phyloP scores from a whole-genome alignment of 2,797 vertebrate genomes.

The Mareca penelope region DNA sequence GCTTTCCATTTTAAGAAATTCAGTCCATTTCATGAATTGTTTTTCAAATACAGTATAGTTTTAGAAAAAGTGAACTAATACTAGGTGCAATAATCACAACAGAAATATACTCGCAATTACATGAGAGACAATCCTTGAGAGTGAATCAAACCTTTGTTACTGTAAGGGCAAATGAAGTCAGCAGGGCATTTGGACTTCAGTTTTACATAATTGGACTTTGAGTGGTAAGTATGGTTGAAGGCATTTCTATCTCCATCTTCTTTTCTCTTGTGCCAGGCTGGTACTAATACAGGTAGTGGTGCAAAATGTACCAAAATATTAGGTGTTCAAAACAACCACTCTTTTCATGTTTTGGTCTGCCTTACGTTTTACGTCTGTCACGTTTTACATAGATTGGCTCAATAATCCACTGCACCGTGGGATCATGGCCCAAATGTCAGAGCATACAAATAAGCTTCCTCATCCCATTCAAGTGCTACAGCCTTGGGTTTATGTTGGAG shows the following conservation, averaged over 20 bases:
- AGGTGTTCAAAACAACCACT: not conserved
- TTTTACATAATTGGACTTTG: not conserved
- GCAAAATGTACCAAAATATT: not conserved
- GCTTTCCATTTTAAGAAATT: not conserved
- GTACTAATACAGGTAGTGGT: not conserved
- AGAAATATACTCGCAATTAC: not conserved
- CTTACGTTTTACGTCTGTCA: not conserved
- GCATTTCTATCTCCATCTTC: not conserved
- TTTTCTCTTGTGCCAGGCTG: not conserved
- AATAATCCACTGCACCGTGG: not conserved
- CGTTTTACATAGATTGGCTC: not conserved
- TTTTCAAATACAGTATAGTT: not conserved
- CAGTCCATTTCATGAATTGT: not conserved
- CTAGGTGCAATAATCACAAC: not conserved
- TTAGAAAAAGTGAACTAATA: not conserved
- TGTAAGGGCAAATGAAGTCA: not conserved
- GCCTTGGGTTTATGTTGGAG: constrained; percentile 33
- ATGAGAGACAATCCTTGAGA: not conserved
- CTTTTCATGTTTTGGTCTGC: not conserved
- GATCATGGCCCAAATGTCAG: accelerated
- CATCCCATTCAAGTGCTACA: not conserved
- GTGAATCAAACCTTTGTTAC: not conserved
- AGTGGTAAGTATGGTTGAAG: not conserved
- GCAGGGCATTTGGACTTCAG: not conserved
- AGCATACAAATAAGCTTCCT: constrained; percentile 21